Percentiles rank a stretch among this genome's conserved stretches.
These are phyloP conservation scores for Crematogaster levior DNA, from an alignment of 2,888 invertebrate species.

Conservation along the genomic window DNA sequence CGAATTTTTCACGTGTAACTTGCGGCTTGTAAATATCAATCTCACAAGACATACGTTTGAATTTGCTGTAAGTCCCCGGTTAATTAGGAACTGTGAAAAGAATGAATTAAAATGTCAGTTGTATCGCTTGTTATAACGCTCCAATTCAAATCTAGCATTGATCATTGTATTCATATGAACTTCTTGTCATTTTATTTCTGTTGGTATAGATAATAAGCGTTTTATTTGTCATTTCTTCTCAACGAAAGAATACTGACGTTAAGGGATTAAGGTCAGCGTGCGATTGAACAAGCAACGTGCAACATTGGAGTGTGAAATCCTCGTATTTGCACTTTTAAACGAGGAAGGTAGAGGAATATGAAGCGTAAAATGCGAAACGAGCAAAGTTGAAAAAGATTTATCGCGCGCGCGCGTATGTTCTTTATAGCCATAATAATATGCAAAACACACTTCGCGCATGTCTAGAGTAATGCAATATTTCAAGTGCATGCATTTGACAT, in stretches of 20 bases:
- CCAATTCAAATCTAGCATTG: not conserved
- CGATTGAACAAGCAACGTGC: constrained; percentile 8
- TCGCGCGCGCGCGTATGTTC: too few species aligned
- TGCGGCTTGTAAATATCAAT: not conserved
- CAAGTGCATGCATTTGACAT: constrained; percentile 9
- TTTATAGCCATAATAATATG: constrained; percentile 1
- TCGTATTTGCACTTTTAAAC: constrained; percentile 33
- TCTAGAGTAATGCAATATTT: not conserved
- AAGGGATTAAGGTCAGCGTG: constrained; percentile 29
- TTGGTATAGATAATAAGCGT: not conserved
- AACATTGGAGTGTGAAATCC: constrained; percentile 10
- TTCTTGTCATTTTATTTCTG: not conserved
- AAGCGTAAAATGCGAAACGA: constrained; percentile 1
- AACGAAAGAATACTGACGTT: constrained; percentile 1
- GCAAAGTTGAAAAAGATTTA: constrained; percentile 1
- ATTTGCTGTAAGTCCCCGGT: not conserved
- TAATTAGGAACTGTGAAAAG: not conserved
- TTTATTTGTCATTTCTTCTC: not conserved
- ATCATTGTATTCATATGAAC: not conserved
- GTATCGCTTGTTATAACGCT: not conserved
- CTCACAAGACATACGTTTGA: not conserved
- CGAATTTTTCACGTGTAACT: not conserved
- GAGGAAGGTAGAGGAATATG: not conserved
- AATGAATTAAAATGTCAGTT: not conserved
- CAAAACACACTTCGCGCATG: not conserved